Base-by-base conservation (phyloP, 2,888 invertebrate species). In the Diloba caeruleocephala region DNA sequence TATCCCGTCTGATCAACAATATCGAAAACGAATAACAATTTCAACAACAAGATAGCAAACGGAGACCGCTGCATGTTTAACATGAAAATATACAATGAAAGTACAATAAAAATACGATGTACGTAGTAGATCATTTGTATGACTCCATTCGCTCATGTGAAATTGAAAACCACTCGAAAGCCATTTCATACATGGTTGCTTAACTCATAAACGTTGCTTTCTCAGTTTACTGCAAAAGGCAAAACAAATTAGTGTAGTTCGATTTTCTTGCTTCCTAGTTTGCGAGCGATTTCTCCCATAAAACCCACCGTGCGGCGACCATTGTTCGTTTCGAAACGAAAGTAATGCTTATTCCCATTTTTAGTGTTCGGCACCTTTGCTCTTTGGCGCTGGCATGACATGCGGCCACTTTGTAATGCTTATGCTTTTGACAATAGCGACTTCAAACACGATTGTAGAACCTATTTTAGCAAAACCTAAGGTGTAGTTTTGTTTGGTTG, bases 341-440 rank as follows among this genome's bases (percentile, higher is more conserved):
- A 74, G 85, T 84, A 83, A 84, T 80, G 82, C 77, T 85, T 89
- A 89, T 88, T 85, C 82, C 90, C 88, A 84, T 89, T 87, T 88
- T 84, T 76, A 85, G 87, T 74, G 79, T 73, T 73, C 72, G 62
- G 74, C 82, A 87, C 87, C 88, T 89, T 87, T 86, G 87, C 84
- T 74, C 87, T 84, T 82, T 82, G 81, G 81, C 77, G 78, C 79
- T 81, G 78, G 74, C 78, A 78, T 80, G 82, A 81, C 80, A 79
- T 69, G 79, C 77, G 71, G 72, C 71, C 78, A 77, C 78, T 82
- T 79, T 79, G 80, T 79, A 65, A 66, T 74, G 56, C 70, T 70
- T 70, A 62, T 54, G 65, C 67, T 71, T 76, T 71, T 77, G 78
- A 75, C 77, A 74, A 77, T 77, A 62, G 62, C 58, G 46, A 58